A percentile compares a stretch with the other conserved stretches of the same genome.
Evolutionary conservation across 2,888 invertebrate genomes (phyloP).

Genomic region (Drepanosiphum platanoidis): DNA sequence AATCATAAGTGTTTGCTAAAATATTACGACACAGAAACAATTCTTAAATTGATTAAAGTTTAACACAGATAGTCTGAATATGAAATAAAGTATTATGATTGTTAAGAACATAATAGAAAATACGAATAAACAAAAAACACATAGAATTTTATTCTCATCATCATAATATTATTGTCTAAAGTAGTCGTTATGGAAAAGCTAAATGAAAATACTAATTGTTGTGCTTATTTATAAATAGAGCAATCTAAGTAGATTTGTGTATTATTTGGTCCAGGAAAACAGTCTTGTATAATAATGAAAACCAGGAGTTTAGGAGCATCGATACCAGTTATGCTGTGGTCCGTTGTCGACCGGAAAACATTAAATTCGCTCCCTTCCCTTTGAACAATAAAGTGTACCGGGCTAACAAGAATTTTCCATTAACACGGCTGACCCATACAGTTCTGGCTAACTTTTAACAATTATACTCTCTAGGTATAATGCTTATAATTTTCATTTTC

Average conservation of each 20-base stretch:
- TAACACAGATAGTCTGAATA: too few species aligned
- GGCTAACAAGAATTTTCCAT: slow-evolving; percentile 14
- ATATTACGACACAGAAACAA: not conserved
- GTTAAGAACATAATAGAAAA: too few species aligned
- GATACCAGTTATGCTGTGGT: not conserved
- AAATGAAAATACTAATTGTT: not conserved
- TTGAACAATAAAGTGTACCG: not conserved
- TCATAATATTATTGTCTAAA: too few species aligned
- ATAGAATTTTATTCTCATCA: too few species aligned
- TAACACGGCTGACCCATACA: not conserved
- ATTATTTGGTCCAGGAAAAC: not conserved
- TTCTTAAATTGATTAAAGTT: not conserved
- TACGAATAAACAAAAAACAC: too few species aligned
- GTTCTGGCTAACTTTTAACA: not conserved
- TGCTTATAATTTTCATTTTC: not conserved
- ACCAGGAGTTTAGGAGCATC: not conserved
- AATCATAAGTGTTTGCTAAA: too few species aligned
- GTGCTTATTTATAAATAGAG: not conserved
- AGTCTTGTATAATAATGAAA: not conserved
- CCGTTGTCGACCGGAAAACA: not conserved
- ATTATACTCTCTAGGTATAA: not conserved
- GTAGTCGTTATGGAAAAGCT: too few species aligned
- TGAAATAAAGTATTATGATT: too few species aligned
- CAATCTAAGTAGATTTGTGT: not conserved
- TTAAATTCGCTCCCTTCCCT: not conserved